Evolutionary conservation across 1,140 invertebrate genomes (phyloP), one percentile per base, ranked within the genome.

Genomic region (Epicauta chinensis): DNA sequence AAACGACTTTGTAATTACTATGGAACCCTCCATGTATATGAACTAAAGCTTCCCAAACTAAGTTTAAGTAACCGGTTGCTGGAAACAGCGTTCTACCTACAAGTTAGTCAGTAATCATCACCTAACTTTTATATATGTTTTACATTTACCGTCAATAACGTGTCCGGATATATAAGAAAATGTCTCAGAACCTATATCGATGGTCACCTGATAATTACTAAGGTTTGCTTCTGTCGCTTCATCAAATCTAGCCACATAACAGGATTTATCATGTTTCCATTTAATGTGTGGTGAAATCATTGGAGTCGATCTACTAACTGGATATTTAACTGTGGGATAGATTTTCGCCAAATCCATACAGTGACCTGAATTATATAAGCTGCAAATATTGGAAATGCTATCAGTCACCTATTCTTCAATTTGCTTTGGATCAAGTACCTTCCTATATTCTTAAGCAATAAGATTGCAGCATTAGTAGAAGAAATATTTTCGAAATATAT

Each of bases 41-140:
- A n/a, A 96, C 65, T 2, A 89, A 89, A 68, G 4, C 7, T 23
- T 91, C 87, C 94, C 93, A 97, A 0, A 89, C 89, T n/a, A 96
- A 71, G 3, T 81, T 70, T 47, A 90, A 62, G 64, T 89, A 98
- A 16, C 91, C 91, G 6, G 93, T 94, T 0, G 92, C 93, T 2
- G 94, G 94, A 54, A 90, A 86, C 0, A 97, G 66, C 56, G 89
- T 86, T 60, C 92, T 81, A 62, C 23, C 23, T 23, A 23, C 7
- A 23, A 23, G 7, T 7, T 7, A 23, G 7, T 23, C 23, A 23
- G 7, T 23, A 23, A 23, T n/a, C n/a, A n/a, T n/a, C n/a, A n/a
- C n/a, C n/a, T n/a, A n/a, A n/a, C n/a, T n/a, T n/a, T n/a, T n/a
- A n/a, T n/a, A n/a, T n/a, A n/a, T n/a, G n/a, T n/a, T n/a, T n/a